Percentiles rank a stretch among this genome's conserved stretches.
phyloP scores from a whole-genome alignment of 2,888 invertebrate species.

The Drosophila colorata region DNA sequence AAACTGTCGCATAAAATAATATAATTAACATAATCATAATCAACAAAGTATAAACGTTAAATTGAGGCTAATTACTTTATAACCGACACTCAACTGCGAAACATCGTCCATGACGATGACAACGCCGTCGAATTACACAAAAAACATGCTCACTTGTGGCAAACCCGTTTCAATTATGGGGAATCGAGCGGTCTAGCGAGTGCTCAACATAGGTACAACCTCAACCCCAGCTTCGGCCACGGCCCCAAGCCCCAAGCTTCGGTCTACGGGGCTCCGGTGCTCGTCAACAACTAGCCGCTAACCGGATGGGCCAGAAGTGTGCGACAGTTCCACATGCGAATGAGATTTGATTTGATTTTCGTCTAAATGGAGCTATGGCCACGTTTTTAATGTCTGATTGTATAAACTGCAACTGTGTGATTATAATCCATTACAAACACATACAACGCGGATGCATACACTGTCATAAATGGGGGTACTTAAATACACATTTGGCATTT shows the following conservation, averaged over 20 bases:
- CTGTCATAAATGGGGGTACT: slow-evolving; percentile 29
- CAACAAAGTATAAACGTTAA: slow-evolving; percentile 81
- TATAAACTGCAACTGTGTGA: slow-evolving; percentile 47
- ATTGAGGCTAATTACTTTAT: slow-evolving; percentile 81
- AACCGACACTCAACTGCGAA: slow-evolving; percentile 77
- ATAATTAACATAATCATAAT: slow-evolving; percentile 82
- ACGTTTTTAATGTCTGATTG: slow-evolving; percentile 60
- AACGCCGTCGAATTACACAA: slow-evolving; percentile 45
- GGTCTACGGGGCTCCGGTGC: background rate
- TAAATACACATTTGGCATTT: no score
- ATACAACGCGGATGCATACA: slow-evolving; percentile 13
- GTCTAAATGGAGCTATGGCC: slow-evolving; percentile 67
- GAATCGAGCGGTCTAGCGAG: slow-evolving; percentile 57
- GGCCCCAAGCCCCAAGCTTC: slow-evolving; percentile 5
- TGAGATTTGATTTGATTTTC: slow-evolving; percentile 70
- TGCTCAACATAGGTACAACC: slow-evolving; percentile 44
- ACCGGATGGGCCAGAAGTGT: slow-evolving; percentile 68
- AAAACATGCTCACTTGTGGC: slow-evolving; percentile 75
- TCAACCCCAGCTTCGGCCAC: slow-evolving; percentile 18
- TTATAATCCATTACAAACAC: slow-evolving; percentile 10
- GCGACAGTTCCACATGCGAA: slow-evolving; percentile 65
- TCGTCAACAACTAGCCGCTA: slow-evolving; percentile 21
- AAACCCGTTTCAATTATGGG: slow-evolving; percentile 76
- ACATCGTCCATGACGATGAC: slow-evolving; percentile 60
- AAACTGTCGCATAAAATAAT: slow-evolving; percentile 77